phyloP scores from a whole-genome alignment of 2,797 vertebrate species.

The Sebastes hopkinsi region DNA sequence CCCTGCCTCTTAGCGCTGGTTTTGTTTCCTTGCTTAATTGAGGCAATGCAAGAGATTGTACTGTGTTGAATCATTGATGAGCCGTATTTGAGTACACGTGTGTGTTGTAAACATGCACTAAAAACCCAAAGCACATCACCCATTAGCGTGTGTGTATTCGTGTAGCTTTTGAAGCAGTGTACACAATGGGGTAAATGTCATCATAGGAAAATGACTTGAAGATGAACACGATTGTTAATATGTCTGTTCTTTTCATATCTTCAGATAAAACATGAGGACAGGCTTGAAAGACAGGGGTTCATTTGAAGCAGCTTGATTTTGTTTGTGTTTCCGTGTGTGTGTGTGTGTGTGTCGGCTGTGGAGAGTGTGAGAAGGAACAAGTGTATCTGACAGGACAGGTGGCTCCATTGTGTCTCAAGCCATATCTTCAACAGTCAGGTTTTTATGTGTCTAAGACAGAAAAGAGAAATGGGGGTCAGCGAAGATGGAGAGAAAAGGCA shows the following conservation, averaged over 20 bases:
- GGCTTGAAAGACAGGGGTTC: neutral
- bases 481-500: neutral
- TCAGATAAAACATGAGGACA: neutral
- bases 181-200: neutral
- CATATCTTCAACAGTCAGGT: conserved; percentile 60
- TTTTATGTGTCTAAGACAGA: conserved; percentile 26
- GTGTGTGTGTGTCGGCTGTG: conserved; percentile 7
- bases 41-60: conserved; percentile 33
- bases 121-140: neutral
- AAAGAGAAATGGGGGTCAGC: conserved; percentile 19
- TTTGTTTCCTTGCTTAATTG: conserved; percentile 59
- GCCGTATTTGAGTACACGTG: conserved; percentile 4
- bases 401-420: conserved; percentile 73
- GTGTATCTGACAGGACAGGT: conserved; percentile 73
- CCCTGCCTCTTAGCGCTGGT: conserved; percentile 45
- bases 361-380: conserved; percentile 30
- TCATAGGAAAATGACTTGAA: neutral
- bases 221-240: neutral
- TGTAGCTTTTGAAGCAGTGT: conserved; percentile 10
- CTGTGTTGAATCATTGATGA: conserved; percentile 61
- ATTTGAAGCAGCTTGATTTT: conserved; percentile 3
- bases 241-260: conserved; percentile 1
- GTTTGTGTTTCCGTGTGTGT: neutral
- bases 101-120: neutral
- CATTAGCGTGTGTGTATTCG: conserved; percentile 28